Evolutionary conservation across 2,797 vertebrate genomes (phyloP).

Genomic region (Anisognathus igniventris): DNA sequence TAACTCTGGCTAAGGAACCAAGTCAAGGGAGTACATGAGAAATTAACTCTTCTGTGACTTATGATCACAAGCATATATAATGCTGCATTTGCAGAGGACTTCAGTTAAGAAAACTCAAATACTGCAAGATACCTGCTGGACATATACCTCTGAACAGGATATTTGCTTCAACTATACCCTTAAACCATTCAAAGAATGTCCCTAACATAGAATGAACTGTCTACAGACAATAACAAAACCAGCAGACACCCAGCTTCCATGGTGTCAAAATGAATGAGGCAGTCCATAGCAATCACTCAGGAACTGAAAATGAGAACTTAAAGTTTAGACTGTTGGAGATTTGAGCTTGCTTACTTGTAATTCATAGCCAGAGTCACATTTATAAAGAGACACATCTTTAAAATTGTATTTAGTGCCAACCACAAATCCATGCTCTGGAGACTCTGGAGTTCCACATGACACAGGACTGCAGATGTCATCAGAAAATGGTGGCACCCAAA

Average conservation of each 20-base stretch:
- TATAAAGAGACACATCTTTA: conserved; percentile 80
- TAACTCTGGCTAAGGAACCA: background rate
- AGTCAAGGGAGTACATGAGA: background rate
- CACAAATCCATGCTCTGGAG: conserved; percentile 79
- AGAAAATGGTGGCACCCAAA: conserved; percentile 84
- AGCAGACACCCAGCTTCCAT: background rate
- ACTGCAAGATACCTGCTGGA: background rate
- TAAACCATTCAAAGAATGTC: background rate
- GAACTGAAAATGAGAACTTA: background rate
- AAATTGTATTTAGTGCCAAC: conserved; percentile 84
- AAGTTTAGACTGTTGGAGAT: background rate
- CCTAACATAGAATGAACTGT: background rate
- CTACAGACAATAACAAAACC: background rate
- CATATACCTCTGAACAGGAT: background rate
- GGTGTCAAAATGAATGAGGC: background rate
- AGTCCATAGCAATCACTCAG: background rate
- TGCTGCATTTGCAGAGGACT: background rate
- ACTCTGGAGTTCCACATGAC: conserved; percentile 82
- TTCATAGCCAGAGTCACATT: conserved; percentile 87
- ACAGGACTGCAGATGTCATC: conserved; percentile 82
- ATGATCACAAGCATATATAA: background rate
- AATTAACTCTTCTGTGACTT: background rate
- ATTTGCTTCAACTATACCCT: background rate
- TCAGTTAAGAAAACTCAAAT: background rate
- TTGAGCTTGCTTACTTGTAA: conserved; percentile 81